Base-by-base conservation (phyloP, 2,113 vertebrate species). In the Cranoglanis bouderius region DNA sequence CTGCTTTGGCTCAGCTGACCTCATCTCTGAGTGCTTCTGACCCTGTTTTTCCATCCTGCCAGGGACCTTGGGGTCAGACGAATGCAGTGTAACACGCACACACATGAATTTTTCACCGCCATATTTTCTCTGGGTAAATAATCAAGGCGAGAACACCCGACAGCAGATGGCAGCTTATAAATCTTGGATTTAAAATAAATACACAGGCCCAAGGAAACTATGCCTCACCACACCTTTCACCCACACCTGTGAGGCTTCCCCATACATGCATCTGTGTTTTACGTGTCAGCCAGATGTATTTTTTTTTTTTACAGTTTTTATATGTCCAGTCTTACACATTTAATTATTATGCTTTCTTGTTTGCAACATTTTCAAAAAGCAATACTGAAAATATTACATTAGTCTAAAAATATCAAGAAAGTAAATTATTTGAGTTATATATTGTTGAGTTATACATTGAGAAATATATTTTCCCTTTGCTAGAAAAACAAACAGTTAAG, bases 71-170 rank as follows among this genome's bases (percentile, higher is more conserved):
- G 90, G 94, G 94, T 95, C 95, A 95, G 92, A 89, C 87, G 70
- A 90, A 93, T 92, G 91, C 82, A 88, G 89, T 85, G 77, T 88
- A 85, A 87, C 81, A 74, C 78, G 87, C 67, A 43, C 90, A 93
- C 91, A 84, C 93, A 95, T 94, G 87, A 93, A 94, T 94, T 95
- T 96, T 95, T 94, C 91, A 94, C 92, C 85, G 53, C 88, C 87
- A 91, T 93, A 94, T 94, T 95, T 95, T 94, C 92, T 92, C 92
- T 94, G 92, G 90, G 94, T 94, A 95, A 95, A 95, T 94, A 95
- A 94, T 94, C 93, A 90, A 87, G 82, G 70, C 35, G 74, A 94
- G 91, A 88, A 80, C 80, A 90, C 91, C 91, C 90, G 81, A 88
- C 78, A 88, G 88, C 92, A 93, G 93, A 93, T 91, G 92, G 92